Evolutionary conservation across 2,888 invertebrate genomes (phyloP).

Genomic region (Tiliacea aurago): DNA sequence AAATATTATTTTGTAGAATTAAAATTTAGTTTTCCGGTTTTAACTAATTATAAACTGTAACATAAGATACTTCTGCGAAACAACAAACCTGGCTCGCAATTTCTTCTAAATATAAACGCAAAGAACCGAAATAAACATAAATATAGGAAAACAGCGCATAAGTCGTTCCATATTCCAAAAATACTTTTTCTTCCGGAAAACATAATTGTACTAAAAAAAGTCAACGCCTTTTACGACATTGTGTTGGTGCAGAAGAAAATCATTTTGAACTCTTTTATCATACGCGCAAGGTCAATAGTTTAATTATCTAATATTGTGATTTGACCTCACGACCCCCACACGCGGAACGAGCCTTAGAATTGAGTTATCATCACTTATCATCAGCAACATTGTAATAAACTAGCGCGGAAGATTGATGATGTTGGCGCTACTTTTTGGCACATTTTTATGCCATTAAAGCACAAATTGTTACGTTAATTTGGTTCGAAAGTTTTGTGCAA

Average conservation of each 20-base stretch:
- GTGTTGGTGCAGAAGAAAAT: conserved; percentile 15
- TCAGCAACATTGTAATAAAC: conserved; percentile 17
- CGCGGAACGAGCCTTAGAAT: conserved; percentile 20
- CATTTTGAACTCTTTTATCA: conserved; percentile 37
- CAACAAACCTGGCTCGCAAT: not conserved
- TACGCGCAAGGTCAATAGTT: conserved; percentile 40
- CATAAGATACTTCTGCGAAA: not conserved
- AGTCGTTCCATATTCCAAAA: conserved; percentile 13
- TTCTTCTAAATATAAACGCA: conserved; percentile 16
- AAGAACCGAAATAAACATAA: conserved; percentile 2
- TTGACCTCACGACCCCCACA: conserved; percentile 30
- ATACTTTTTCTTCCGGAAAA: conserved; percentile 1
- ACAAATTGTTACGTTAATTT: conserved; percentile 7
- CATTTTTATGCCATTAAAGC: conserved; percentile 18
- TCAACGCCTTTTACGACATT: not conserved
- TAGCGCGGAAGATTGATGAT: conserved; percentile 17
- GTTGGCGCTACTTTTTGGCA: not conserved
- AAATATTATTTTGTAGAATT: not conserved
- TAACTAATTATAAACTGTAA: conserved; percentile 1
- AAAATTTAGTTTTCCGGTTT: not conserved
- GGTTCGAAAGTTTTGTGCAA: conserved; percentile 11
- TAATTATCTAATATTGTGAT: conserved; percentile 36
- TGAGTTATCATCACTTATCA: conserved; percentile 29
- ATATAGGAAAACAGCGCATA: not conserved
- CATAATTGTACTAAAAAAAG: not conserved